Evolutionary conservation across 2,888 invertebrate species (phyloP).

Genomic region (Pollenia amentaria): DNA sequence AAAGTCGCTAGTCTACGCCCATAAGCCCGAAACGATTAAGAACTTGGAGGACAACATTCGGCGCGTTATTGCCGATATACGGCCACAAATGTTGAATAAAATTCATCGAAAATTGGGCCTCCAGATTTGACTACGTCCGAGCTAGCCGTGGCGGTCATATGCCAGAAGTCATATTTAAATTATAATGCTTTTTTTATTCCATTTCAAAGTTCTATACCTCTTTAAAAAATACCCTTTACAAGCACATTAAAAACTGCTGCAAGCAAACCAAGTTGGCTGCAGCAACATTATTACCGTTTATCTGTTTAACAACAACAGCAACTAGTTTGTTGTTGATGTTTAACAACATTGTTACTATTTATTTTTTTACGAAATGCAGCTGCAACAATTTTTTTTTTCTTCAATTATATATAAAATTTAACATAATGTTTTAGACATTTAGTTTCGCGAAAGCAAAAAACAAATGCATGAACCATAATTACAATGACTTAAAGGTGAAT

Average conservation of each 20-base stretch:
- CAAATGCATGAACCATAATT: not conserved
- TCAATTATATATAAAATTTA: constrained; percentile 44
- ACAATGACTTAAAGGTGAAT: not conserved
- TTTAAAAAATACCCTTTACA: too few species aligned
- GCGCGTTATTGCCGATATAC: too few species aligned
- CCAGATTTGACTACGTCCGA: too few species aligned
- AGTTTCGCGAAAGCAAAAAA: constrained; percentile 20
- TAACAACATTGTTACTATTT: constrained; percentile 67
- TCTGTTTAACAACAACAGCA: constrained; percentile 51
- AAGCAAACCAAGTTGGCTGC: constrained; percentile 43
- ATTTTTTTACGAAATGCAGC: constrained; percentile 51
- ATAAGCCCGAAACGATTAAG: too few species aligned
- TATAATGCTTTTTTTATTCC: too few species aligned
- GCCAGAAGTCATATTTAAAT: too few species aligned
- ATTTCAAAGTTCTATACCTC: too few species aligned
- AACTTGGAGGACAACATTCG: too few species aligned
- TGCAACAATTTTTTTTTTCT: constrained; percentile 60
- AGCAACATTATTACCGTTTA: constrained; percentile 19
- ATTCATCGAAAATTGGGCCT: too few species aligned
- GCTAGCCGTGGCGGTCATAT: too few species aligned
- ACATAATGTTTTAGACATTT: constrained; percentile 65
- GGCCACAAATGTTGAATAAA: too few species aligned
- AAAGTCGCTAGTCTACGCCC: too few species aligned
- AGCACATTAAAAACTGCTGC: constrained; percentile 37
- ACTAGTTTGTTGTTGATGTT: constrained; percentile 70